These are phyloP conservation scores for Spilogale gracilis DNA, from an alignment of 2,113 vertebrate species.

Conservation along the genomic window DNA sequence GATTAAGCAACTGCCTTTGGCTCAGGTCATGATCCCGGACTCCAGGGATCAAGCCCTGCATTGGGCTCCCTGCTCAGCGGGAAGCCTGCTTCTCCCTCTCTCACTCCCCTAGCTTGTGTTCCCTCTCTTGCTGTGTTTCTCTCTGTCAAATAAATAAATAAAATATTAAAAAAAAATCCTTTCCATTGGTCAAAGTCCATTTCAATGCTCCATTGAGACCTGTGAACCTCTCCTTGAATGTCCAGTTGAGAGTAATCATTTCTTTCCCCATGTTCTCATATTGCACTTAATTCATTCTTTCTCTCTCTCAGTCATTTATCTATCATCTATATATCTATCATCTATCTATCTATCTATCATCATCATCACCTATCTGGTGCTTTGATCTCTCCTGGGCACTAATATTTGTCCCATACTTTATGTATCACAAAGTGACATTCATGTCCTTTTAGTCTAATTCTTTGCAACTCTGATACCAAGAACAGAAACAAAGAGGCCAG, in stretches of 20 bases:
- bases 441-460: neutral
- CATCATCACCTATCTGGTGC: neutral
- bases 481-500: neutral
- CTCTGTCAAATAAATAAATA: too few species aligned
- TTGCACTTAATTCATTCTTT: neutral
- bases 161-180: neutral
- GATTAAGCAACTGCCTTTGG: too few species aligned
- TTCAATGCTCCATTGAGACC: neutral
- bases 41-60: too few species aligned
- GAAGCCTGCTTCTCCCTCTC: neutral
- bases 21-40: too few species aligned
- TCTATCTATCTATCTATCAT: neutral
- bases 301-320: neutral
- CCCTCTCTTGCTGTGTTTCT: too few species aligned
- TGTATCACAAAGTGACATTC: neutral
- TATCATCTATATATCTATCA: neutral
- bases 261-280: neutral
- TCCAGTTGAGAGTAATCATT: neutral
- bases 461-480: neutral
- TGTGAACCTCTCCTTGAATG: neutral
- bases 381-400: neutral
- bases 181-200: neutral
- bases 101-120: neutral
- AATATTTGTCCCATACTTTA: neutral
- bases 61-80: too few species aligned